phyloP scores from a whole-genome alignment of 2,113 vertebrate genomes.

The Tachysurus vachellii region DNA sequence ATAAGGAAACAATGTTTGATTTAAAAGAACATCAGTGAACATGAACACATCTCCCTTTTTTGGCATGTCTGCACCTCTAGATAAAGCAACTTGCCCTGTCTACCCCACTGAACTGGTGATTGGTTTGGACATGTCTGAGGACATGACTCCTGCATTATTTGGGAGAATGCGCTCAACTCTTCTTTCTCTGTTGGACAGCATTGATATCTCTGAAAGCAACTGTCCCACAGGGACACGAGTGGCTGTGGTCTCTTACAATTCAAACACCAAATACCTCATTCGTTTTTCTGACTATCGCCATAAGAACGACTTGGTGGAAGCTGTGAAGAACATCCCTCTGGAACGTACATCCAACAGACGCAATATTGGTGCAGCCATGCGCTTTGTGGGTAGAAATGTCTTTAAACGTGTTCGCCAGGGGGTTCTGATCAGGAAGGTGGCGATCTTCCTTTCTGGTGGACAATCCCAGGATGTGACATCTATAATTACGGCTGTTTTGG shows the following conservation, averaged over 20 bases:
- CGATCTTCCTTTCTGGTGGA: constrained; percentile 77
- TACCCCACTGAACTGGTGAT: constrained; percentile 86
- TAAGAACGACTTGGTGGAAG: constrained; percentile 68
- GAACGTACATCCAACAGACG: constrained; percentile 69
- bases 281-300: constrained; percentile 79
- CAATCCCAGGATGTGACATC: constrained; percentile 55
- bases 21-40: background rate
- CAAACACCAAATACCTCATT: constrained; percentile 73
- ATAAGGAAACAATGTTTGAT: background rate
- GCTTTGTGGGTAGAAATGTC: constrained; percentile 79
- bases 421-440: constrained; percentile 79
- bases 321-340: constrained; percentile 69
- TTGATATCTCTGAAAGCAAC: constrained; percentile 79
- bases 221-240: constrained; percentile 82
- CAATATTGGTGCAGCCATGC: constrained; percentile 80
- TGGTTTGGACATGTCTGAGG: constrained; percentile 81
- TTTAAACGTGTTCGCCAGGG: constrained; percentile 81
- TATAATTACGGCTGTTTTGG: constrained; percentile 75
- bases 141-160: constrained; percentile 72
- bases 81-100: constrained; percentile 68
- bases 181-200: constrained; percentile 69
- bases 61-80: constrained; percentile 15
- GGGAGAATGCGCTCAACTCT: constrained; percentile 77
- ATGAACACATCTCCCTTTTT: constrained; percentile 14
- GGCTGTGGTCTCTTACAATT: constrained; percentile 76